Evolutionary conservation across 2,797 vertebrate genomes (phyloP).

Genomic region (Chloroceryle amazona): DNA sequence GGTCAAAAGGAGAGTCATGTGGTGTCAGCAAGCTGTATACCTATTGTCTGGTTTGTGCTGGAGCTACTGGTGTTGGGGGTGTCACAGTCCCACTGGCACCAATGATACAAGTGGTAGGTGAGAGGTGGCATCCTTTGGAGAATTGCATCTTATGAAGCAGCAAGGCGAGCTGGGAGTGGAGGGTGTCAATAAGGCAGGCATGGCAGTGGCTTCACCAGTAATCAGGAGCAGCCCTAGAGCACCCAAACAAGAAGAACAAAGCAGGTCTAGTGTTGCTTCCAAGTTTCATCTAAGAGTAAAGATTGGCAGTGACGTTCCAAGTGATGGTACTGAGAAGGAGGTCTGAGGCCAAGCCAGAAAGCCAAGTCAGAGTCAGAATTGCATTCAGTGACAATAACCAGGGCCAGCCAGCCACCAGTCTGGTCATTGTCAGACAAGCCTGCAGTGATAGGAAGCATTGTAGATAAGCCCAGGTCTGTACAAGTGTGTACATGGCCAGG

Average conservation of each 20-base stretch:
- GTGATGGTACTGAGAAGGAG: background rate
- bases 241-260: background rate
- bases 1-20: background rate
- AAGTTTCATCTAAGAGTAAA: background rate
- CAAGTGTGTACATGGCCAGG: accelerated
- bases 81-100: background rate
- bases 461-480: background rate
- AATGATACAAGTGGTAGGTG: background rate
- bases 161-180: accelerated
- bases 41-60: background rate
- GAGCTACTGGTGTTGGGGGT: background rate
- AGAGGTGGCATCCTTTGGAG: background rate
- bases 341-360: background rate
- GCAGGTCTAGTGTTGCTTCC: background rate
- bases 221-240: background rate
- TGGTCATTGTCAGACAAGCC: background rate
- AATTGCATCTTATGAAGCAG: background rate
- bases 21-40: accelerated
- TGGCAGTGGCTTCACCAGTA: background rate
- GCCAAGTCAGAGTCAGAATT: background rate
- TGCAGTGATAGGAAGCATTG: accelerated
- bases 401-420: background rate
- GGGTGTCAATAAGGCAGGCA: background rate
- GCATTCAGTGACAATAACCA: background rate
- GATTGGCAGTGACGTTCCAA: accelerated